A percentile compares a stretch with the other conserved stretches of the same genome.
Evolutionary conservation across 2,888 invertebrate genomes (phyloP).

Genomic region (Mimachlamys varia): DNA sequence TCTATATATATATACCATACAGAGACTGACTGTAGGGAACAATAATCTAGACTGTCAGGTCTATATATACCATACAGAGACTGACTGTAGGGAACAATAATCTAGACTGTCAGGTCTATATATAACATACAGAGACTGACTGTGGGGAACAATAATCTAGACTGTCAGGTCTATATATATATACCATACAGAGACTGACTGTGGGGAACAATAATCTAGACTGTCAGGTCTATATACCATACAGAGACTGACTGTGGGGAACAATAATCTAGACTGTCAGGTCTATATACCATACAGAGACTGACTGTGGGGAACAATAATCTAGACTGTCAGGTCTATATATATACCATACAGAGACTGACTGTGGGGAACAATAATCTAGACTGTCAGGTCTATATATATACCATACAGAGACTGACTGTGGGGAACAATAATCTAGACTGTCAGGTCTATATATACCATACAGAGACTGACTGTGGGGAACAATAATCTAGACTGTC

Average conservation of each 20-base stretch:
- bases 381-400: background rate
- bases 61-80: background rate
- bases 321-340: background rate
- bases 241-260: background rate
- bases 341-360: background rate
- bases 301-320: background rate
- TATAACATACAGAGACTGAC: background rate
- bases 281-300: background rate
- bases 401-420: background rate
- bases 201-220: background rate
- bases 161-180: background rate
- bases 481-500: background rate
- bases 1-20: background rate
- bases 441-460: background rate
- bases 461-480: background rate
- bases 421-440: background rate
- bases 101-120: background rate
- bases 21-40: background rate
- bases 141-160: background rate
- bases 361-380: background rate
- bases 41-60: background rate
- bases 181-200: background rate
- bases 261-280: background rate
- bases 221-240: background rate
- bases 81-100: background rate